Evolutionary conservation across 2,888 invertebrate genomes (phyloP).

Genomic region (Drosophila peninsularis): DNA sequence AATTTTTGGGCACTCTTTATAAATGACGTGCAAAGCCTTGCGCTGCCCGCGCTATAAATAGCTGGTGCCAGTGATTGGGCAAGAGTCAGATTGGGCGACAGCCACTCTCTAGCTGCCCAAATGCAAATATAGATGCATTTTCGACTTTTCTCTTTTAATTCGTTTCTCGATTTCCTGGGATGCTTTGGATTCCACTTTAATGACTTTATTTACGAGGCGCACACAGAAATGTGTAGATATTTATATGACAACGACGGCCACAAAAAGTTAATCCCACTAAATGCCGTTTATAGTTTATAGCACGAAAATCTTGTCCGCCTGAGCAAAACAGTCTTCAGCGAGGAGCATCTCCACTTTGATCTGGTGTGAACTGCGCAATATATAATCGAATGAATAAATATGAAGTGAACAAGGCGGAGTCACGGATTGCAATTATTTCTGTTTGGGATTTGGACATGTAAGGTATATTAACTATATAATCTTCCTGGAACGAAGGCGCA

Average conservation of each 20-base stretch:
- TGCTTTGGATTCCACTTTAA: slow-evolving; percentile 73
- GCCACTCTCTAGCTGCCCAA: slow-evolving; percentile 20
- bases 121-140: slow-evolving; percentile 25
- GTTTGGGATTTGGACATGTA: too few species aligned
- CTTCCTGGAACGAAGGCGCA: too few species aligned
- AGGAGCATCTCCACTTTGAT: slow-evolving; percentile 13
- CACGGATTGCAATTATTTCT: too few species aligned
- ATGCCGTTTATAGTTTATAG: slow-evolving; percentile 81
- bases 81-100: slow-evolving; percentile 29
- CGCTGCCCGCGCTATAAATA: slow-evolving; percentile 27
- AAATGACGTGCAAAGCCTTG: slow-evolving; percentile 56
- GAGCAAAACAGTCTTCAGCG: slow-evolving; percentile 7
- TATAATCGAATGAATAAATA: neutral
- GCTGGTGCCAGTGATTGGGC: slow-evolving; percentile 24
- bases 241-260: slow-evolving; percentile 73
- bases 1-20: slow-evolving; percentile 54
- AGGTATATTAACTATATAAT: too few species aligned
- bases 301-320: slow-evolving; percentile 32
- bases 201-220: slow-evolving; percentile 76
- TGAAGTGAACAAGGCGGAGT: too few species aligned
- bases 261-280: slow-evolving; percentile 79
- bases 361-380: neutral
- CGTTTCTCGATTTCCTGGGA: slow-evolving; percentile 37
- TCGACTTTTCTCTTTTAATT: neutral
- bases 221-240: slow-evolving; percentile 67